Evolutionary conservation across 1,140 invertebrate genomes (phyloP).

Genomic region (Physella acuta): DNA sequence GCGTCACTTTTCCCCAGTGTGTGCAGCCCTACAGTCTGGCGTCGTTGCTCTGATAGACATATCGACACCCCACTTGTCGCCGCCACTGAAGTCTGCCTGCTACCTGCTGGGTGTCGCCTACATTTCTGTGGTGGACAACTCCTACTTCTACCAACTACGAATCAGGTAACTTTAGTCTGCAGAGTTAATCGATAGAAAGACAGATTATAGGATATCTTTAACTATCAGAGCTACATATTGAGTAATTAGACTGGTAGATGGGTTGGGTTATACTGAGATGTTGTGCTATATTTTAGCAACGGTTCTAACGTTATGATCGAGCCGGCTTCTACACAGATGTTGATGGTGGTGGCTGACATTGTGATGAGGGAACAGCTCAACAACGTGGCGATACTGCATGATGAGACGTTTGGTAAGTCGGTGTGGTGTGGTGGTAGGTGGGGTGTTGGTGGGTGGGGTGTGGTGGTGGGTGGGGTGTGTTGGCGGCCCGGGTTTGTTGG

Average conservation of each 20-base stretch:
- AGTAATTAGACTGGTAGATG: no score
- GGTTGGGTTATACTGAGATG: no score
- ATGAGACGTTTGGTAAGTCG: conserved; percentile 79
- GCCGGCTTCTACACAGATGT: conserved; percentile 39
- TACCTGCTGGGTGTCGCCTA: conserved; percentile 32
- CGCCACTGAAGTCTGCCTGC: conserved; percentile 34
- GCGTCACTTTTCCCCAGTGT: conserved; percentile 36
- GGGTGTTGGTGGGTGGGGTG: no score
- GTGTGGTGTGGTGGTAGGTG: no score
- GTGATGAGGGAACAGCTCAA: conserved; percentile 80
- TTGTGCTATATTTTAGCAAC: no score
- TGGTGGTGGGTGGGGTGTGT: no score
- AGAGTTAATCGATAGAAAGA: no score
- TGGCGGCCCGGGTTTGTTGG: no score
- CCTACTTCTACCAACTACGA: conserved; percentile 28
- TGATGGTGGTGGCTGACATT: conserved; percentile 69
- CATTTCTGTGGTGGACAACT: conserved; percentile 36
- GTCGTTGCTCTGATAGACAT: conserved; percentile 35
- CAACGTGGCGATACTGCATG: conserved; percentile 87
- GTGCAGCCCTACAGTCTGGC: conserved; percentile 27
- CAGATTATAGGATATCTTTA: no score
- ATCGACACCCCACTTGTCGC: conserved; percentile 30
- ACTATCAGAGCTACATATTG: no score
- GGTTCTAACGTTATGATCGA: conserved; percentile 30
- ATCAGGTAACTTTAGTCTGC: no score